Base-by-base conservation (phyloP, 2,113 vertebrate species). In the Cavia aperea region DNA sequence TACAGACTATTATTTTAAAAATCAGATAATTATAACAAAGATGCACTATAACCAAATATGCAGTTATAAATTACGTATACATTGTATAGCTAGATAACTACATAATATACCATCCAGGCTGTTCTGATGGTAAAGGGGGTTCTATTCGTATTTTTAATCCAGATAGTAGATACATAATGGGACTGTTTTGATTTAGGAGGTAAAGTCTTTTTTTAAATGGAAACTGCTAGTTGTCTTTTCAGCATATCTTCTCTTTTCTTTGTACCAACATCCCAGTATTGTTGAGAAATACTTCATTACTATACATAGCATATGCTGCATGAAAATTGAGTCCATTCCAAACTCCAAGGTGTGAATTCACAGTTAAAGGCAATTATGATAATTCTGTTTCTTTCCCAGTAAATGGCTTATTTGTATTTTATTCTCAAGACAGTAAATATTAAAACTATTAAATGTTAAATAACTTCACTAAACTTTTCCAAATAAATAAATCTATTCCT, bases 341-440 rank as follows among this genome's bases (percentile, higher is more conserved):
- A 60, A 13, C 12, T 88, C 36, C 11, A 62, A 39, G 5, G 13
- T 0, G 33, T 83, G 46, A 24, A 88, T 62, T 63, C 43, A 86
- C 54, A 88, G 46, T 62, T 77, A 63, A 88, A 46, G 5, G 7
- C 78, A 93, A 78, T 65, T 88, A 70, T 88, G 5, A 56, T 88
- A 70, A 84, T 77, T 49, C 33, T 29, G 49, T 92, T 58, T 46
- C 31, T 9, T 90, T 86, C 7, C 15, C 29, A 88, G 11, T 75
- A 72, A 51, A n/a, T 90, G 7, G 7, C 33, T 90, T 73, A 72
- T 78, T 84, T 87, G 36, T 65, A 77, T 73, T 87, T 49, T 82
- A 73, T 91, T 88, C 46, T 88, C 90, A 89, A 66, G 43, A 70
- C 81, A 93, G 90, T 90, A 88, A 91, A 85, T 73, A 75, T 49